Evolutionary conservation across 2,888 invertebrate genomes (phyloP).

Genomic region (Cryptocephalus primarius): DNA sequence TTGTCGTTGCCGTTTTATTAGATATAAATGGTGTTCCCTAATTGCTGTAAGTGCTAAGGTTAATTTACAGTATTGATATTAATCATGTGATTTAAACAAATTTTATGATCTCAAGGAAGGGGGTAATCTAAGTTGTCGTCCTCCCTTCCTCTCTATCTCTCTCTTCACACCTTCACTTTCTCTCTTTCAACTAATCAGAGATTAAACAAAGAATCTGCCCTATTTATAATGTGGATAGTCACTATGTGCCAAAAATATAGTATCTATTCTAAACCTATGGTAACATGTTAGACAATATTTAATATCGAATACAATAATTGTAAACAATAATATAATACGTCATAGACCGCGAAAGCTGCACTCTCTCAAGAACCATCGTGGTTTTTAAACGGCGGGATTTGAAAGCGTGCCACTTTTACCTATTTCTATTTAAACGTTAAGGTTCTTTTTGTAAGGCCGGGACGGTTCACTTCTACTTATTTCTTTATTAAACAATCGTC

Average conservation of each 20-base stretch:
- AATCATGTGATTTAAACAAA: background rate
- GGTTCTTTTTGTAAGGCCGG: too few relatives aligned
- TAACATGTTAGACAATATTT: slow-evolving; percentile 21
- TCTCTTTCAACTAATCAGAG: background rate
- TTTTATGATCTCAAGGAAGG: background rate
- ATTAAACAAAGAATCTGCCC: background rate
- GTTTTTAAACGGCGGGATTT: too few relatives aligned
- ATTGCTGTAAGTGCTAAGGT: background rate
- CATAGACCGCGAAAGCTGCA: too few relatives aligned
- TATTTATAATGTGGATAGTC: slow-evolving; percentile 6
- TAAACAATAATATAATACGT: slow-evolving; percentile 17
- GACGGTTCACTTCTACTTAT: too few relatives aligned
- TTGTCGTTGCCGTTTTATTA: slow-evolving; percentile 3
- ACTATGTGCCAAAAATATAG: slow-evolving; percentile 15
- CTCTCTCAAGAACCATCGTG: too few relatives aligned
- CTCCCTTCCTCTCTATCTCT: too few relatives aligned
- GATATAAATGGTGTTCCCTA: background rate
- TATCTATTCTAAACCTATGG: slow-evolving; percentile 1
- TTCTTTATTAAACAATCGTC: too few relatives aligned
- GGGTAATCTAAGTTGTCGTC: background rate
- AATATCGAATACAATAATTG: slow-evolving; percentile 23
- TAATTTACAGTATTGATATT: background rate
- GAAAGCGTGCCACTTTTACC: too few relatives aligned
- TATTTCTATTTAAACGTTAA: too few relatives aligned
- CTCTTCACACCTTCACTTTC: too few relatives aligned